Base-by-base conservation (phyloP, 2,888 invertebrate species). In the Ochropleura leucogaster region DNA sequence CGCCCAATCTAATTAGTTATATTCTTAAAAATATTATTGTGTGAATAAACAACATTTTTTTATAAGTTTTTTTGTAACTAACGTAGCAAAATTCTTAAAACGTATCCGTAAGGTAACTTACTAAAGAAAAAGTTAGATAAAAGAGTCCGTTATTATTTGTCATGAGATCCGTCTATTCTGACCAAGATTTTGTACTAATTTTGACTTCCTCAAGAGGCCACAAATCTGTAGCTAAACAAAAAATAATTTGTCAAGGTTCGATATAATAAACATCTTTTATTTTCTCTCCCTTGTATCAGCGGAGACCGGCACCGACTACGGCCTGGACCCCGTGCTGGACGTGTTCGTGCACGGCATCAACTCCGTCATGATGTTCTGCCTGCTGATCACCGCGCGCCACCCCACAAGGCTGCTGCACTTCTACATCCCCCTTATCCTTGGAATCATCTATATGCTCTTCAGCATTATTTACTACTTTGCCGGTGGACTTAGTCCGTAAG, bases 401-500 rank as follows among this genome's bases (percentile, higher is more conserved):
- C 98, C 98, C 8, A 95, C 97, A 20, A 96, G 97, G 55, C 60
- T 94, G n/a, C 85, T 96, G 16, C 96, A 97, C 88, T 96, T 97
- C 90, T 96, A 97, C 94, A 97, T 97, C 93, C 97, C 97, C 0
- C 91, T 98, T 59, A 88, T 97, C 14, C 97, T 98, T 86, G 97
- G 97, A 8, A 85, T 97, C 46, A 86, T 97, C 47, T 98, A 98
- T 92, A 94, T 97, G 69, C 85, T 97, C 76, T 98, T 98, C 91
- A 97, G 97, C 68, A 90, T 97, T 44, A 96, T 98, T 74, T 98
- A 98, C 92, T 98, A 97, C 92, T 90, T 94, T 49, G 97, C 97
- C 70, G 98, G 98, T 46, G 98, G 98, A 44, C 96, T 97, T 12
- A 97, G 97, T 90, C 97, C 97, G 97, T 97, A 92, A 95, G 97